phyloP scores from a whole-genome alignment of 2,888 invertebrate species.

The Cecidostiba fungosa region DNA sequence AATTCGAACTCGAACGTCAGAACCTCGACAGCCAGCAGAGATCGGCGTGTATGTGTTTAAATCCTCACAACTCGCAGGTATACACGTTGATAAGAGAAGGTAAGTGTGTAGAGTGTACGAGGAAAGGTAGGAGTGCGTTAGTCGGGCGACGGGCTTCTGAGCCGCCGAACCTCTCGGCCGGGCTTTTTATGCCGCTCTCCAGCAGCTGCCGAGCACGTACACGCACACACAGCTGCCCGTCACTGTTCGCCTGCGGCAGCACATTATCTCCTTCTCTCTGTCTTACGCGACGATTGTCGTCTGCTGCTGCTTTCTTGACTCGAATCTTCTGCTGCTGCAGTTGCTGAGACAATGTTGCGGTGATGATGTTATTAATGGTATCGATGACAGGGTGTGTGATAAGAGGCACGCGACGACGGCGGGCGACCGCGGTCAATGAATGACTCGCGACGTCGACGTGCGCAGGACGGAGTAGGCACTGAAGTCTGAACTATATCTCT shows the following conservation, averaged over 20 bases:
- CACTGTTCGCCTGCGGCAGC: neutral
- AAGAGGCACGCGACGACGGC: neutral
- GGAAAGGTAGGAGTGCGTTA: neutral
- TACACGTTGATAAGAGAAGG: neutral
- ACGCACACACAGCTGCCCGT: neutral
- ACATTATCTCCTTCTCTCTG: constrained; percentile 25
- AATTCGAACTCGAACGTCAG: neutral
- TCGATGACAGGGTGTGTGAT: neutral
- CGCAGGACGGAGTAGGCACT: neutral
- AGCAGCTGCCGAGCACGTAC: constrained; percentile 1
- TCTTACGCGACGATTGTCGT: neutral
- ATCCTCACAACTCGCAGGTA: neutral
- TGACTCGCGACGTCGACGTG: constrained; percentile 1
- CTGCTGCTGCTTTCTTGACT: constrained; percentile 1
- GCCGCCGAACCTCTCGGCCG: constrained; percentile 39
- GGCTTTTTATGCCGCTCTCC: constrained; percentile 57
- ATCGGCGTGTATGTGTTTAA: neutral
- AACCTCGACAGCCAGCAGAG: neutral
- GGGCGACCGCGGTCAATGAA: neutral
- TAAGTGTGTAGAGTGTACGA: neutral
- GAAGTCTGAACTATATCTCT: too few relatives aligned
- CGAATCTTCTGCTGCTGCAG: neutral
- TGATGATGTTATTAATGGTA: neutral
- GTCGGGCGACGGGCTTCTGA: constrained; percentile 46
- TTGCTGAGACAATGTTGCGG: neutral